Evolutionary conservation across 2,113 vertebrate genomes (phyloP).

Genomic region (Lophochroa leadbeateri): DNA sequence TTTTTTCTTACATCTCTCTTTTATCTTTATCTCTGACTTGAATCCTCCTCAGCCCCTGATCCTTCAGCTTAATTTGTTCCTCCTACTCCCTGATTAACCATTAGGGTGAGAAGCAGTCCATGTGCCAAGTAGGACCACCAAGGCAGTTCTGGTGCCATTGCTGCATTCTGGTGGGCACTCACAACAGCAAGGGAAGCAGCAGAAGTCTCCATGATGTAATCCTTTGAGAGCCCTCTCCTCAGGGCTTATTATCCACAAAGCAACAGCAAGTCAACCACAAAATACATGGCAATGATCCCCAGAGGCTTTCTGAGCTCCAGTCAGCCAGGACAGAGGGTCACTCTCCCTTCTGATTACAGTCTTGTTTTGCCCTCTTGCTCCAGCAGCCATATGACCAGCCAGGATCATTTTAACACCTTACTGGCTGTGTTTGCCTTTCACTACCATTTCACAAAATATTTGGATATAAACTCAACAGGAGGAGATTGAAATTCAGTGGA

Average conservation of each 20-base stretch:
- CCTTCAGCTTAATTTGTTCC: neutral
- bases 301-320: neutral
- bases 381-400: neutral
- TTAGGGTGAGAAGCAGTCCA: neutral
- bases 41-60: neutral
- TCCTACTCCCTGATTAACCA: neutral
- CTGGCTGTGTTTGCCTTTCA: neutral
- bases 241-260: neutral
- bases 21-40: neutral
- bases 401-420: neutral
- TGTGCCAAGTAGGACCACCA: accelerated
- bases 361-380: neutral
- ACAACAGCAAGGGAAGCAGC: neutral
- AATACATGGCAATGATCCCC: neutral
- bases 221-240: neutral
- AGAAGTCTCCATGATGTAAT: neutral
- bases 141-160: neutral
- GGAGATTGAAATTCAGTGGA: neutral
- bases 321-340: neutral
- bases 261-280: neutral
- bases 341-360: neutral
- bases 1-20: neutral
- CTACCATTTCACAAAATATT: neutral
- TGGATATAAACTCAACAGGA: neutral
- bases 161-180: accelerated